These are phyloP conservation scores for Scaptomyza flava DNA, from an alignment of 2,888 invertebrate species.

Conservation along the genomic window DNA sequence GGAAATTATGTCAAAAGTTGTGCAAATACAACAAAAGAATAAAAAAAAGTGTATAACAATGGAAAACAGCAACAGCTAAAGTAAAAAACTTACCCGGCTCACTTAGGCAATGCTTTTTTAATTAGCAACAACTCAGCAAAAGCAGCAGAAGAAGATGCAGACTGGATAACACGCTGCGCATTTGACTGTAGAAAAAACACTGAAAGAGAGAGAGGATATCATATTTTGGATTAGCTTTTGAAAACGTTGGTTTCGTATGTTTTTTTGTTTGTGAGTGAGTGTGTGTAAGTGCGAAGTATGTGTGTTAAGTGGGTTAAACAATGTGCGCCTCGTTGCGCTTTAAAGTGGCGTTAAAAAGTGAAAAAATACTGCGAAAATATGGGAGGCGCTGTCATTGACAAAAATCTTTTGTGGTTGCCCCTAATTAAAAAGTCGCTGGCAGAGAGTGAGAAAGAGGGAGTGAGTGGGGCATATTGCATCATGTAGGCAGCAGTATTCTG, in stretches of 20 bases:
- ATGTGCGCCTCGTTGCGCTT: conserved; percentile 46
- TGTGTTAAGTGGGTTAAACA: conserved; percentile 55
- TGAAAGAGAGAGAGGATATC: conserved; percentile 38
- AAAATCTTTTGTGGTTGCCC: conserved; percentile 76
- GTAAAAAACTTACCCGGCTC: conserved; percentile 49
- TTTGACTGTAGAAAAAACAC: conserved; percentile 46
- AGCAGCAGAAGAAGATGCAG: neutral
- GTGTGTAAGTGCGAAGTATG: conserved; percentile 13
- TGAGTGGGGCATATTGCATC: neutral
- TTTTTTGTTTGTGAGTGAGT: conserved; percentile 4
- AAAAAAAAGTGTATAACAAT: conserved; percentile 2
- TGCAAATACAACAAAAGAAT: conserved; percentile 49
- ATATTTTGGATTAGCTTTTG: conserved; percentile 62
- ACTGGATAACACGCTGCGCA: conserved; percentile 43
- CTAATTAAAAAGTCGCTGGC: conserved; percentile 68
- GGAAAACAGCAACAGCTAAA: conserved; percentile 7
- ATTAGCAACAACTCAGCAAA: conserved; percentile 48
- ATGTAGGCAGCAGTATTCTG: conserved; percentile 7
- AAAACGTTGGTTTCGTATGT: conserved; percentile 32
- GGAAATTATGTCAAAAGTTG: conserved; percentile 68
- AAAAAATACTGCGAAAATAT: conserved; percentile 15
- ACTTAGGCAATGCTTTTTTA: conserved; percentile 46
- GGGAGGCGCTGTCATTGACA: conserved; percentile 50
- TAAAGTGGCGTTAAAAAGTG: conserved; percentile 34
- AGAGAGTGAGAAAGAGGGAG: neutral